phyloP scores from a whole-genome alignment of 2,888 invertebrate species.

The Thereva nobilitata region DNA sequence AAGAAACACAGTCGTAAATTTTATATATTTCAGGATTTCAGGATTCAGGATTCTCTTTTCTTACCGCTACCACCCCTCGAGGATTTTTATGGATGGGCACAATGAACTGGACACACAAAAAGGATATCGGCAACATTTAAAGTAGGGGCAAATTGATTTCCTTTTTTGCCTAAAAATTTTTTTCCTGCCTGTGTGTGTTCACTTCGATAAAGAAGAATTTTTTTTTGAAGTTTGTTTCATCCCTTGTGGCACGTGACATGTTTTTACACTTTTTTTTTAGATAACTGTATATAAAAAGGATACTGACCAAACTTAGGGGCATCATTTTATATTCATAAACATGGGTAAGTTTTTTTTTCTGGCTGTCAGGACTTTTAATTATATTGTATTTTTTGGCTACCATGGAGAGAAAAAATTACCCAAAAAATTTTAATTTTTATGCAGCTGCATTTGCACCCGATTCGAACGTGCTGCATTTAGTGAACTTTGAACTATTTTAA shows the following conservation, averaged over 20 bases:
- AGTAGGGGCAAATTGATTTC: conserved; percentile 18
- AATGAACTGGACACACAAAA: conserved; percentile 12
- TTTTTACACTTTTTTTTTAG: too few species aligned
- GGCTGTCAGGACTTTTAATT: neutral
- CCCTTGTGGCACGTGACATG: too few species aligned
- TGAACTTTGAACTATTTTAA: conserved; percentile 1
- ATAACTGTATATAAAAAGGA: too few species aligned
- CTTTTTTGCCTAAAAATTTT: neutral
- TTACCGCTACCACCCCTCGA: neutral
- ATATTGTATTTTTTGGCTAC: conserved; percentile 1
- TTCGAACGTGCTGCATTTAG: neutral
- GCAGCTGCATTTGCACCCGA: neutral
- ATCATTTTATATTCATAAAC: too few species aligned
- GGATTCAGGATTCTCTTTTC: too few species aligned
- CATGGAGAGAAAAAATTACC: conserved; percentile 2
- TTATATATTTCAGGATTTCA: too few species aligned
- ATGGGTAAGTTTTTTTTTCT: too few species aligned
- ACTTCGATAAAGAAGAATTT: neutral
- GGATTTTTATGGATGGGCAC: conserved; percentile 8
- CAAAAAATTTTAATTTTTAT: neutral
- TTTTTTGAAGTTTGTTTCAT: too few species aligned
- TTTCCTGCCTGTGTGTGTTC: neutral
- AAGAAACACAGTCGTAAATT: too few species aligned
- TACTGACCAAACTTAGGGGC: too few species aligned
- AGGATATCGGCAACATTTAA: conserved; percentile 9